A percentile compares a stretch with the other conserved stretches of the same genome.
Conservation (phyloP, 2,797 vertebrate species). For the Clarias fuscus region DNA sequence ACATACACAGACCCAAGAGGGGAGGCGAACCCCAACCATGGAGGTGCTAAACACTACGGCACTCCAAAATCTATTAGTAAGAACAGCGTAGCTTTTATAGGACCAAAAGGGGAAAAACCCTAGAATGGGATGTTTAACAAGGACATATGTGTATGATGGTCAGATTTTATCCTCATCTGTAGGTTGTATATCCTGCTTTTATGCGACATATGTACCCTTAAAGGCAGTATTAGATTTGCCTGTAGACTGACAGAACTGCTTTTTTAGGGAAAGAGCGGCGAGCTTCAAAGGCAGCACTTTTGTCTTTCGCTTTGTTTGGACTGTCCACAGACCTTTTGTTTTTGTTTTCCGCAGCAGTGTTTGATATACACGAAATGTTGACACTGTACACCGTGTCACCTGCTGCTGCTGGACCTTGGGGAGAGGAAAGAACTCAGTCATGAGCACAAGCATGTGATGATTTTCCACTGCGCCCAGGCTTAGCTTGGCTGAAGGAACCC, state of each 20-base stretch:
- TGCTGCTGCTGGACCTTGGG: constrained; percentile 38
- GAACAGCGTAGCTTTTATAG: neutral
- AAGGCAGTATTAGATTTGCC: too few relatives aligned
- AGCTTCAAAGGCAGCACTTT: constrained; percentile 15
- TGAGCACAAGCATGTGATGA: constrained; percentile 23
- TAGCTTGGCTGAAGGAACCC: neutral
- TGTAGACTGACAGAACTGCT: neutral
- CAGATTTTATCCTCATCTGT: neutral
- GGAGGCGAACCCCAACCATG: too few relatives aligned
- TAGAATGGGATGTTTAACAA: neutral
- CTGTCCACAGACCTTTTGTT: constrained; percentile 76
- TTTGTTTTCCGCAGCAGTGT: constrained; percentile 68
- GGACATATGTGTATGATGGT: neutral
- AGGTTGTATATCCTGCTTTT: neutral
- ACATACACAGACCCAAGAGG: too few relatives aligned
- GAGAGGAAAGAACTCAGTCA: constrained; percentile 18
- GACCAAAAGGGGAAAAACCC: neutral
- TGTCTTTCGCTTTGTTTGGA: constrained; percentile 67
- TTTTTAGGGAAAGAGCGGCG: neutral
- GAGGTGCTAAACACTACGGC: too few relatives aligned
- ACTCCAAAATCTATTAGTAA: neutral
- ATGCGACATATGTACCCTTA: neutral
- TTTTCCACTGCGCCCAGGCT: constrained; percentile 23
- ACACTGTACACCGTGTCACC: constrained; percentile 70
- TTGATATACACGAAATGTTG: constrained; percentile 78